Evolutionary conservation across 2,888 invertebrate genomes (phyloP), one percentile per base, ranked within the genome.

Genomic region (Mythimna impura): DNA sequence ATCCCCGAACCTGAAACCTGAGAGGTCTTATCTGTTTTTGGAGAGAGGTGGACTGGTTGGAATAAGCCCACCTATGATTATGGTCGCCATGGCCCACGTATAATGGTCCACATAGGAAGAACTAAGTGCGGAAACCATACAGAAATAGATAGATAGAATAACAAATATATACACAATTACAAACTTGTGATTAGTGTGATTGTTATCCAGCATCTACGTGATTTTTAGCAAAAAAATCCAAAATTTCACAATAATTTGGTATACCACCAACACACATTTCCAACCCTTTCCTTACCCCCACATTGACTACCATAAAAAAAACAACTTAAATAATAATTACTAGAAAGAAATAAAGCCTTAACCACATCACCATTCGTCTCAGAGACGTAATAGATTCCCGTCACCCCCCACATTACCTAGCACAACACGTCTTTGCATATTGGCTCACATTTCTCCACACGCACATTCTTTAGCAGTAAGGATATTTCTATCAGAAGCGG

Each of bases 391-490:
- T 69, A 64, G 66, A 72, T 69, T 55, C 68, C 30, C 20, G 30
- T 71, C 77, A 55, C 25, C 83, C 80, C 40, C 81, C 78, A 63
- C 67, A 71, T 78, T 85, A 73, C 70, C 83, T 85, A 69, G 75
- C 75, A 86, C 79, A 82, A 69, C 84, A 83, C 84, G 82, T 85
- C 64, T 75, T 72, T 63, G 65, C 78, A 92, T 95, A 95, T 95
- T 93, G 94, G 91, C 89, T 89, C 91, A 90, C 95, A 96, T 95
- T 95, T 91, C 93, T 92, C 93, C 95, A 95, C 96, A 96, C 92
- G 93, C 95, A 94, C 93, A 95, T 95, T 95, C 95, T 94, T 93
- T 90, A 91, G 36, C 50, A 74, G 47, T 74, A 77, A 92, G 91
- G 93, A 95, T 95, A 94, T 93, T 94, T 95, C 95, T 94, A 94